A percentile compares a stretch with the other conserved stretches of the same genome.
Conservation (phyloP, 2,888 invertebrate genomes). For the Acrobasis consociella region DNA sequence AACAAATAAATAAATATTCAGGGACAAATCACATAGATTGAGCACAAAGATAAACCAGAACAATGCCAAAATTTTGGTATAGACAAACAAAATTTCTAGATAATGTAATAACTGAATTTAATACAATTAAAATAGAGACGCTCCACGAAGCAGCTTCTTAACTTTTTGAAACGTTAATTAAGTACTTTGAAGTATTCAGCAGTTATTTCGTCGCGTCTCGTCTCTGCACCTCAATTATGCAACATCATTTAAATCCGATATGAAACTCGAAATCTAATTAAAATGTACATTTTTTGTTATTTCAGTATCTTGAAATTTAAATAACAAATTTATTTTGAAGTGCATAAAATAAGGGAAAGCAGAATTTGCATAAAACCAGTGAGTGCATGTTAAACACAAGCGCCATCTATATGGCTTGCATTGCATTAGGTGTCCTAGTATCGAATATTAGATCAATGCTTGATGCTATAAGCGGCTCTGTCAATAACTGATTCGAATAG, state of each 20-base stretch:
- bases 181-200: constrained; percentile 68
- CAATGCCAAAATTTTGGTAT: too few relatives aligned
- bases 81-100: neutral
- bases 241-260: constrained; percentile 19
- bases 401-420: too few relatives aligned
- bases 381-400: too few relatives aligned
- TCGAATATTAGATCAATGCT: too few relatives aligned
- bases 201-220: constrained; percentile 51
- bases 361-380: neutral
- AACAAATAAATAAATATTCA: too few relatives aligned
- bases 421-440: too few relatives aligned
- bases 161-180: constrained; percentile 68
- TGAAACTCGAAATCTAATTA: constrained; percentile 15
- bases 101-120: neutral
- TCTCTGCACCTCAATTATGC: constrained; percentile 25
- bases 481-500: too few relatives aligned
- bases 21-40: too few relatives aligned
- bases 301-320: neutral
- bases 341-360: neutral
- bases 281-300: neutral
- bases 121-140: neutral
- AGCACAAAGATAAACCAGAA: too few relatives aligned
- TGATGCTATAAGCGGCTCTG: too few relatives aligned
- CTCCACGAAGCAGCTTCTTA: constrained; percentile 61
- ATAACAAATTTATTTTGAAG: neutral